Evolutionary conservation across 2,797 vertebrate genomes (phyloP), one percentile per base, ranked within the genome.

Genomic region (Falco novaeseelandiae): DNA sequence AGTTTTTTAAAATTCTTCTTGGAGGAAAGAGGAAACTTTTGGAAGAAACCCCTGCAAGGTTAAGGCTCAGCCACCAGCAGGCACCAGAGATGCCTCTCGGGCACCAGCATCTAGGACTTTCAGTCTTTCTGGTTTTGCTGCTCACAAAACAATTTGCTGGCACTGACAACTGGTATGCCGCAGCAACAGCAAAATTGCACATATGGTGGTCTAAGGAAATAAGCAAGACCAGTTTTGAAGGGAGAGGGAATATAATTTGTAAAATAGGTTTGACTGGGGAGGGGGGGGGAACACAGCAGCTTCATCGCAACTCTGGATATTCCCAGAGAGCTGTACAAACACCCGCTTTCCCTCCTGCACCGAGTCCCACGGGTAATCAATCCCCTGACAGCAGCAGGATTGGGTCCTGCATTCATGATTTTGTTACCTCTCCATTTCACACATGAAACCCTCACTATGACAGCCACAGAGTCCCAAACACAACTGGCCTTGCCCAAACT

Each of bases 41-140:
- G 5, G 40, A 40, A 40, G 12, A 11, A 14, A 4, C 4, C 21
- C 21, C 19, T 62, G 5, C 0, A 1, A 82, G 14, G 12, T 49
- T 70, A 87, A 62, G 52, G 18, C 63, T 83, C 40, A 84, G 46
- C 19, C 52, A 57, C 34, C 36, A 88, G 36, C 67, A 81, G 69
- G 76, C 40, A 88, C 20, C 30, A 63, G 77, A 78, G 52, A 58
- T 67, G 32, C 29, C 23, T 67, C 55, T 70, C 6, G 1, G 34
- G 44, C 51, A 63, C 21, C 38, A 44, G 25, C 21, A 62, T 48
- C 26, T 42, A 51, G 46, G 51, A 80, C 51, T 62, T 89, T 3
- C 54, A 14, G n/a, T 38, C 48, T 76, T 57, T 15, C 27, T 42
- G 49, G 19, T 12, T 95, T 66, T 84, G 29, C 66, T 79, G 54